Percentiles rank a stretch among this genome's conserved stretches.
Conservation (phyloP, 1,140 invertebrate genomes). For the Pantala flavescens region DNA sequence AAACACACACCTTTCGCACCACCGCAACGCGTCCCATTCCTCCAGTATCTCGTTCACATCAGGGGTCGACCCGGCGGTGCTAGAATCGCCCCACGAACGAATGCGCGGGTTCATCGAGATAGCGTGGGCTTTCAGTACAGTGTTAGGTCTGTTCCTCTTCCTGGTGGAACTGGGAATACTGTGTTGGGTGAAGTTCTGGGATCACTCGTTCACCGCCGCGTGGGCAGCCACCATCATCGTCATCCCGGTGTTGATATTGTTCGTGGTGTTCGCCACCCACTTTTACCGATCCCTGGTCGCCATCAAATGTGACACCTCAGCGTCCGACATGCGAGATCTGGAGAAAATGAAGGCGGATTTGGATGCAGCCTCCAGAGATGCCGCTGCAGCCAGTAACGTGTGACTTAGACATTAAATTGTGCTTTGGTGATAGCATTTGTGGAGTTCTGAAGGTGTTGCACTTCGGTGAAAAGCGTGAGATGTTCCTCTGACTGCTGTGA, state of each 20-base stretch:
- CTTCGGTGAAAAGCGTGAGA: too few relatives aligned
- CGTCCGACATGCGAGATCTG: slow-evolving; percentile 54
- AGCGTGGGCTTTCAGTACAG: slow-evolving; percentile 89
- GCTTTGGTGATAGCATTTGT: too few relatives aligned
- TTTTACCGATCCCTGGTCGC: slow-evolving; percentile 82
- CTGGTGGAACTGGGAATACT: slow-evolving; percentile 73
- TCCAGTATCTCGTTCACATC: neutral
- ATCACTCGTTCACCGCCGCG: slow-evolving; percentile 65
- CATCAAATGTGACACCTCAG: slow-evolving; percentile 62
- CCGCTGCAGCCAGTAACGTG: neutral
- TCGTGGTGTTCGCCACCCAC: slow-evolving; percentile 77
- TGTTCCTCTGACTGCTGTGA: too few relatives aligned
- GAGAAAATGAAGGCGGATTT: slow-evolving; percentile 59
- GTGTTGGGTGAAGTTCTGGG: slow-evolving; percentile 82
- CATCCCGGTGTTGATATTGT: slow-evolving; percentile 77
- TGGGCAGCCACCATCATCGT: slow-evolving; percentile 76
- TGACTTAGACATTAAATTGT: neutral
- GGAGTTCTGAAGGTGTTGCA: too few relatives aligned
- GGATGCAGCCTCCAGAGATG: slow-evolving; percentile 37
- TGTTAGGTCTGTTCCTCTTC: slow-evolving; percentile 70
- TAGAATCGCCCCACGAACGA: slow-evolving; percentile 60
- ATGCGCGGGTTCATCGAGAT: slow-evolving; percentile 65
- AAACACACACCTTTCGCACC: neutral
- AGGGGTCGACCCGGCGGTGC: neutral
- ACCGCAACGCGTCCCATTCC: neutral